Evolutionary conservation across 2,888 invertebrate genomes (phyloP), one percentile per base, ranked within the genome.

Genomic region (Formica aserva): DNA sequence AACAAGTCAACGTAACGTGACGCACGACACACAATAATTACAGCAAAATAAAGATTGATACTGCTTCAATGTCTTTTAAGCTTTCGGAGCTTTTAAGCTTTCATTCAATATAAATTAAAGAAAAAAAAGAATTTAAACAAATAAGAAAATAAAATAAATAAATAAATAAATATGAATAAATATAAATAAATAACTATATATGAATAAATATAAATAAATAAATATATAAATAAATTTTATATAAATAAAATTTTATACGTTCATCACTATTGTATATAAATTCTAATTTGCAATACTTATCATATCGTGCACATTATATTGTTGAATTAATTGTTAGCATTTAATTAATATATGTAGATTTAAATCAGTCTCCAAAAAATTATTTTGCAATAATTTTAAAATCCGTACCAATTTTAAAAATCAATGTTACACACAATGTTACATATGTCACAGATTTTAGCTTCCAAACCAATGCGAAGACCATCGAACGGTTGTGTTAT

Each of bases 401-500:
- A 6, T 6, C 15, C 6, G 18, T 29, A 5, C 6, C 32, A 38
- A 9, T 29, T n/a, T 62, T 32, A 13, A 63, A 41, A 62, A 63
- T 75, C 3, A 69, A 86, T 83, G 45, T 74, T n/a, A 62, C n/a
- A 4, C 1, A 4, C 11, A 74, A 74, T 74, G 15, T 41, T 74
- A 3, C 3, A 72, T 29, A 1, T 26, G 11, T 65, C 32, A 22
- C 75, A 96, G 96, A 95, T 96, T 1, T 89, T 96, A 22, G 69
- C 92, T 0, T 90, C 90, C 0, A 91, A 94, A 1, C 97, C 97
- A 0, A 86, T 89, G 0, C 94, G 95, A 89, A 94, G 95, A 87
- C 96, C 96, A 0, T 94, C 93, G 0, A 96, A 97, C 91, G 97
- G 97, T 0, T 97, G 97, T 88, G 96, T 96, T 86, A 96, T 97